Conservation (phyloP, 2,113 vertebrate species). For the Cyanoderma ruficeps region DNA sequence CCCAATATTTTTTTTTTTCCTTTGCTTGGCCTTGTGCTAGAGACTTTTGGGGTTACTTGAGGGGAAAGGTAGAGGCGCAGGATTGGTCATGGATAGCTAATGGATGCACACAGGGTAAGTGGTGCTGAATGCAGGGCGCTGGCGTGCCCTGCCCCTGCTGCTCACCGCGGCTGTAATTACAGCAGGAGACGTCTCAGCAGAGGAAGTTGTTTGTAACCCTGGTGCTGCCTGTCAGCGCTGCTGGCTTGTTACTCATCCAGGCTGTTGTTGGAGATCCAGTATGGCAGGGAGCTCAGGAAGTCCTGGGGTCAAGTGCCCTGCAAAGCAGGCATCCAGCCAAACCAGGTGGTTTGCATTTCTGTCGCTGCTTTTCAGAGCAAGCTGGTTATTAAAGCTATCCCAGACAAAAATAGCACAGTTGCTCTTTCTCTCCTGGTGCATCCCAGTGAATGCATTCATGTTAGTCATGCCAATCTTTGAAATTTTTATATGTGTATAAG, state of each 20-base stretch:
- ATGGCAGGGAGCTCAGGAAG: slow-evolving; percentile 36
- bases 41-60: neutral
- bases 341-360: slow-evolving; percentile 41
- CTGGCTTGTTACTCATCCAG: slow-evolving; percentile 4
- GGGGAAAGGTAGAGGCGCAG: neutral
- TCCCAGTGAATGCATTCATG: neutral
- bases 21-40: neutral
- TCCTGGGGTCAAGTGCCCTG: slow-evolving; percentile 16
- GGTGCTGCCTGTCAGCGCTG: neutral
- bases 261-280: slow-evolving; percentile 29
- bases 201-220: slow-evolving; percentile 53
- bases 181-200: neutral
- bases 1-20: neutral
- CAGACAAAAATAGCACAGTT: neutral
- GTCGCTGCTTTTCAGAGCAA: neutral
- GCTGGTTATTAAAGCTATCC: slow-evolving; percentile 26
- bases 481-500: neutral
- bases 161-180: neutral
- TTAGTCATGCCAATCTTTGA: neutral
- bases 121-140: accelerated
- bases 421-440: neutral
- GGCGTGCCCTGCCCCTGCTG: neutral
- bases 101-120: neutral
- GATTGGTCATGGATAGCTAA: neutral
- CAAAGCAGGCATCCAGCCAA: slow-evolving; percentile 5